Conservation (phyloP, 2,113 vertebrate species). For the Falco punctatus region DNA sequence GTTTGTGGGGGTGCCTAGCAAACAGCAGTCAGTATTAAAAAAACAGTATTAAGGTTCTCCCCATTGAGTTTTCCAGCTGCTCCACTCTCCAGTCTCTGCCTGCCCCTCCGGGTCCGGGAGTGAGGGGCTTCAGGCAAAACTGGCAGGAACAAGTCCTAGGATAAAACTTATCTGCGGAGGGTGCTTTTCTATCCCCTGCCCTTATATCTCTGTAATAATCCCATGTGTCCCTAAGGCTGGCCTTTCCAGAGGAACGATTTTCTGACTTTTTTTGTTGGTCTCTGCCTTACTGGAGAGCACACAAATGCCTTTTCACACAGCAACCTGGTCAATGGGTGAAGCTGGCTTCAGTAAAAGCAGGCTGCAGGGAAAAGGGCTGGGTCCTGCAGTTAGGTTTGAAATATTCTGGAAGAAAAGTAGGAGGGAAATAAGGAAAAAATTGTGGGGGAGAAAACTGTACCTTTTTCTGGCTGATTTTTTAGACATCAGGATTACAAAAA, state of each 20-base stretch:
- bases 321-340: neutral
- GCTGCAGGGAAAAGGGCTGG: neutral
- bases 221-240: neutral
- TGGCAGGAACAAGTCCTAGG: neutral
- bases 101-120: neutral
- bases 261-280: neutral
- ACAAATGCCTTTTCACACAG: neutral
- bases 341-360: neutral
- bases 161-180: neutral
- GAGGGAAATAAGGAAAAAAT: neutral
- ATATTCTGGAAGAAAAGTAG: neutral
- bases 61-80: neutral
- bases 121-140: neutral
- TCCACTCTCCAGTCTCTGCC: neutral
- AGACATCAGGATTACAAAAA: slow-evolving; percentile 40
- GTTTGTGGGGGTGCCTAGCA: neutral
- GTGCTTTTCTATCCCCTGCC: neutral
- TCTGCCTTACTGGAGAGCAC: neutral
- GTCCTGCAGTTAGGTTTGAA: neutral
- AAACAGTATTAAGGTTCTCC: neutral
- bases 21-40: neutral
- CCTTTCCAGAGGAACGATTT: neutral
- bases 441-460: slow-evolving; percentile 19
- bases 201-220: neutral
- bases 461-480: slow-evolving; percentile 71